phyloP scores from a whole-genome alignment of 2,113 vertebrate genomes.

The Neolamprologus falcicula region DNA sequence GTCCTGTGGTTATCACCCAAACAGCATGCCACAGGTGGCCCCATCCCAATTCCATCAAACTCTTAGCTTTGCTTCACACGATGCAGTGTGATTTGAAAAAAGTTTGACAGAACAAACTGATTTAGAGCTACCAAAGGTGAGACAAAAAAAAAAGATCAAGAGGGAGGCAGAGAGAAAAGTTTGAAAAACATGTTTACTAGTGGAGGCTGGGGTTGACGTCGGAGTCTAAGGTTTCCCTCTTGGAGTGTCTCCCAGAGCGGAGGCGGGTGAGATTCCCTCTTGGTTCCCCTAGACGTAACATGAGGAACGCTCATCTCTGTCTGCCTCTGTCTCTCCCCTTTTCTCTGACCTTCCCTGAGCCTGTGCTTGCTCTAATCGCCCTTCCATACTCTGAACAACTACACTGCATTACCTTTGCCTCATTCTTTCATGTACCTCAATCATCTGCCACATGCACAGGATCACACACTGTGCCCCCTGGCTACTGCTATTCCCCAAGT shows the following conservation, averaged over 20 bases:
- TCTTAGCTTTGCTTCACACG: background rate
- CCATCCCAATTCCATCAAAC: slow-evolving; percentile 5
- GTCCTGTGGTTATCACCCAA: slow-evolving; percentile 76
- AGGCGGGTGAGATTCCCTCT: slow-evolving; percentile 83
- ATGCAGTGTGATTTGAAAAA: background rate
- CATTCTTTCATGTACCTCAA: background rate
- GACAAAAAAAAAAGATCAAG: background rate
- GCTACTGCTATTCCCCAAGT: background rate
- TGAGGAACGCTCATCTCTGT: slow-evolving; percentile 74
- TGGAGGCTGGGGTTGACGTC: slow-evolving; percentile 74
- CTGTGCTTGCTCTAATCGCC: slow-evolving; percentile 26
- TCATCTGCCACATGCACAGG: background rate
- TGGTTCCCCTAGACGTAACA: slow-evolving; percentile 81
- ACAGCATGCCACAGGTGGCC: slow-evolving; percentile 64
- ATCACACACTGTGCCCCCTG: background rate
- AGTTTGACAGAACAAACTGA: background rate
- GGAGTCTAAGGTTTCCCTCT: slow-evolving; percentile 87
- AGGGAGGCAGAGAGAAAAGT: slow-evolving; percentile 26
- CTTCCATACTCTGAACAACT: slow-evolving; percentile 4
- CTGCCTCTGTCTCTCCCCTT: slow-evolving; percentile 67
- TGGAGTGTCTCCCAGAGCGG: slow-evolving; percentile 79
- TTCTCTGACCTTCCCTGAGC: slow-evolving; percentile 50
- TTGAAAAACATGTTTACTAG: slow-evolving; percentile 91
- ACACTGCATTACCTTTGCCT: background rate
- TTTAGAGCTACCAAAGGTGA: background rate